These are phyloP conservation scores for Colletes gigas DNA, from an alignment of 1,140 invertebrate species.

Conservation along the genomic window DNA sequence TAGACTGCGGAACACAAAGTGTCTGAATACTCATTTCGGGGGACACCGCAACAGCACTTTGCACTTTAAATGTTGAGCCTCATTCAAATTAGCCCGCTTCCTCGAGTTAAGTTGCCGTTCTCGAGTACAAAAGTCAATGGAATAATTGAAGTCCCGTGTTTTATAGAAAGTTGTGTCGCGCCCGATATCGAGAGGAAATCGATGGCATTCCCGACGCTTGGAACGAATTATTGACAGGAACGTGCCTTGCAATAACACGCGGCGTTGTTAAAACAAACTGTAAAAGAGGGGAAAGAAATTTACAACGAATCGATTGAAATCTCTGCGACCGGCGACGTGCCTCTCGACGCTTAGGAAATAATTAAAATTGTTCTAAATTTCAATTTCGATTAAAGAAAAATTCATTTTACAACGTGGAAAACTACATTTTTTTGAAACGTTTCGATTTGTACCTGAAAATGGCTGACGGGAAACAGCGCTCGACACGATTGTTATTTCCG, in stretches of 20 bases:
- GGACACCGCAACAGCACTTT: constrained; percentile 41
- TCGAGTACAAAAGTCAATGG: constrained; percentile 17
- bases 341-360: too few relatives aligned
- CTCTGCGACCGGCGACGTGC: too few relatives aligned
- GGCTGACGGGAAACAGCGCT: not conserved
- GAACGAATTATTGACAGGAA: not conserved
- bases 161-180: too few relatives aligned
- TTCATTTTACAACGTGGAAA: too few relatives aligned
- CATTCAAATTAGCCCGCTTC: constrained; percentile 41
- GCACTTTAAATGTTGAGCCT: constrained; percentile 45
- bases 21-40: constrained; percentile 38
- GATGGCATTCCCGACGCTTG: not conserved
- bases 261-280: too few relatives aligned
- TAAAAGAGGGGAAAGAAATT: too few relatives aligned
- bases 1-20: not conserved
- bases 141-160: constrained; percentile 38
- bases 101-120: constrained; percentile 18
- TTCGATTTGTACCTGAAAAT: too few relatives aligned
- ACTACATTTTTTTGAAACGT: too few relatives aligned
- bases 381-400: not conserved
- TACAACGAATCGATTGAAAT: too few relatives aligned
- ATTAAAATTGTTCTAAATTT: not conserved
- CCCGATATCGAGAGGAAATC: too few relatives aligned
- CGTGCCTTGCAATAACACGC: not conserved
- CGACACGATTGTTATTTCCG: not conserved